Percentiles rank a stretch among this genome's conserved stretches.
Conservation (phyloP, 2,113 vertebrate genomes). For the Dissostichus mawsoni region DNA sequence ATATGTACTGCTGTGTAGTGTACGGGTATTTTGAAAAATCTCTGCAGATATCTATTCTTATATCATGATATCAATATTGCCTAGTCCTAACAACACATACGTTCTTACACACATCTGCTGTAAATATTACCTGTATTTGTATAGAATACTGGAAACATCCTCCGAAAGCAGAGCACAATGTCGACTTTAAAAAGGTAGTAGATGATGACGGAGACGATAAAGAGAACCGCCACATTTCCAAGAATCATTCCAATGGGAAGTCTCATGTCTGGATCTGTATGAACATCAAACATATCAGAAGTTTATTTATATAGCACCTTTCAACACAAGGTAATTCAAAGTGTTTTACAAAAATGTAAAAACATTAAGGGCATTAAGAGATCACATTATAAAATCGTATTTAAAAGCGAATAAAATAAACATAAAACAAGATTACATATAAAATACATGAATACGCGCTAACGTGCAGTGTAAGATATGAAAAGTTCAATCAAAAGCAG, state of each 20-base stretch:
- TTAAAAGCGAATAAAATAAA: too few species aligned
- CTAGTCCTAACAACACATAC: background rate
- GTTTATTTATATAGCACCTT: too few species aligned
- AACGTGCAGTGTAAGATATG: too few species aligned
- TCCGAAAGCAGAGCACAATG: conserved; percentile 90
- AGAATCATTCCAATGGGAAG: conserved; percentile 81
- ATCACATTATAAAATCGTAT: too few species aligned
- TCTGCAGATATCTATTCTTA: too few species aligned
- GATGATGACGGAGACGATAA: conserved; percentile 74
- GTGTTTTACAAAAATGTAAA: too few species aligned
- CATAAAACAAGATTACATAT: too few species aligned
- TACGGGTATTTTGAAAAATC: background rate
- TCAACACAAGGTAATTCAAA: too few species aligned
- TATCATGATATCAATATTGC: too few species aligned
- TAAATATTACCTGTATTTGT: conserved; percentile 83
- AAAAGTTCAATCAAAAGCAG: too few species aligned
- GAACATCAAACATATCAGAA: conserved; percentile 6
- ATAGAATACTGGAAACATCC: conserved; percentile 82
- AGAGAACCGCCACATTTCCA: conserved; percentile 72
- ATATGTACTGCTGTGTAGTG: background rate
- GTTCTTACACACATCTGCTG: background rate
- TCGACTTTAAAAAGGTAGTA: conserved; percentile 91
- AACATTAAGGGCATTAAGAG: too few species aligned
- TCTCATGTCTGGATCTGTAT: conserved; percentile 78
- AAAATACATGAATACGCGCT: too few species aligned